Conservation (phyloP, 2,113 vertebrate species). For the Chaetura pelagica region DNA sequence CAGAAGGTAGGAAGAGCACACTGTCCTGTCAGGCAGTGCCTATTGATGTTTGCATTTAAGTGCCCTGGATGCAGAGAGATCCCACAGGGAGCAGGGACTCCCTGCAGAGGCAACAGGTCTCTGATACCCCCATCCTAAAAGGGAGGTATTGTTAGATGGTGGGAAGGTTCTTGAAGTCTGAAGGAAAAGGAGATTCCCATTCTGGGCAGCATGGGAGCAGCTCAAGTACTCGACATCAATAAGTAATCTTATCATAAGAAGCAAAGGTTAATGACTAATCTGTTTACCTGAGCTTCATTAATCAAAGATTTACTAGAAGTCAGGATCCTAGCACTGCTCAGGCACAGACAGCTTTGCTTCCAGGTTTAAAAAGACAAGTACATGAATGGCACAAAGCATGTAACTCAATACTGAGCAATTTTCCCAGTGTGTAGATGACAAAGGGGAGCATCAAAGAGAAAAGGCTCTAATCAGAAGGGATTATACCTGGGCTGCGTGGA, state of each 20-base stretch:
- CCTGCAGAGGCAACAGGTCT: background rate
- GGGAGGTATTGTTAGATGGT: background rate
- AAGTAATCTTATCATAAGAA: conserved; percentile 70
- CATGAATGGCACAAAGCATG: background rate
- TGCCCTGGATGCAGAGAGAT: background rate
- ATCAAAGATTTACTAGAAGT: conserved; percentile 66
- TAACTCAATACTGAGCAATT: conserved; percentile 54
- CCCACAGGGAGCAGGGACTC: background rate
- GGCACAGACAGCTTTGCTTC: conserved; percentile 33
- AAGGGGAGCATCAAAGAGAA: conserved; percentile 62
- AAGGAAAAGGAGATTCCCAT: conserved; percentile 2
- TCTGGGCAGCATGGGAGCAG: conserved; percentile 2
- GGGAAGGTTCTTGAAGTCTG: background rate
- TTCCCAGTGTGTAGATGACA: conserved; percentile 49
- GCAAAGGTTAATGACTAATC: conserved; percentile 74
- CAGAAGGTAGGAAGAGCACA: accelerated
- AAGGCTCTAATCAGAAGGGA: conserved; percentile 58
- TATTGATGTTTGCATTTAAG: background rate
- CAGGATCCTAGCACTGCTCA: background rate
- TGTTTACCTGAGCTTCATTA: conserved; percentile 72
- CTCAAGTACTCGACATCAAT: conserved; percentile 31
- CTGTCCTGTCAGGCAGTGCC: background rate
- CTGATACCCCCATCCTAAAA: background rate
- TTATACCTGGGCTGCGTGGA: background rate
- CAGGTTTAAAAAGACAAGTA: conserved; percentile 37